Evolutionary conservation across 1,140 invertebrate species (phyloP), one percentile per base, ranked within the genome.

Genomic region (Doryteuthis pealeii): DNA sequence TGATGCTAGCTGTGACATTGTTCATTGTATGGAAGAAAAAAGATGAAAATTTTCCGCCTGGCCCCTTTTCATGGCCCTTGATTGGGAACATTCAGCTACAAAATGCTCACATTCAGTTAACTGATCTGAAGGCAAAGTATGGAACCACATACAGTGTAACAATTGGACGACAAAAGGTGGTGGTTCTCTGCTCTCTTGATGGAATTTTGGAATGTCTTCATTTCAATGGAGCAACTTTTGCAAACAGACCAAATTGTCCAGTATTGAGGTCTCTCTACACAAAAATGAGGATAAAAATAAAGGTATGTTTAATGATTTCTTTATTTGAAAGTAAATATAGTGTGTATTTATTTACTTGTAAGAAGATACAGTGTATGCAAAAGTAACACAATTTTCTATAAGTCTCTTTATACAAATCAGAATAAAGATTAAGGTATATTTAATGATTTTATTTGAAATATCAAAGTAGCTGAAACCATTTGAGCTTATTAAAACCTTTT

Each of bases 81-180:
- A 70, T 82, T 67, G 82, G 82, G 49, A 79, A 79, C 73, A 62
- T 78, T 12, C 74, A 79, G 40, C 67, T 79, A 30, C 76, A 83
- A 32, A 78, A 74, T 54, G 75, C 80, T 6, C 79, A 84, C 66
- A 78, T 82, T n/a, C 71, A 75, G 14, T 72, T 85, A 35, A 79
- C 79, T 65, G 75, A 80, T 62, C 58, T 84, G 32, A 80, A 76
- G 67, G 78, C 81, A 10, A 74, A 77, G n/a, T 84, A 84, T 79
- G 84, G 84, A 14, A 77, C 82, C 74, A 76, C 84, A 10, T 85
- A 78, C 71, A 79, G 78, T 66, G 65, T 84, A 12, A 74, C 75
- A 66, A 40, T 80, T 58, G 82, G 82, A 0, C 78, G 77, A 31
- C 70, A 81, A 28, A 74, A 74, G n/a, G 70, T 80, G 26, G 76